These are phyloP conservation scores for Prostheceraeus crozeri DNA, from an alignment of 2,888 invertebrate species.

Conservation along the genomic window DNA sequence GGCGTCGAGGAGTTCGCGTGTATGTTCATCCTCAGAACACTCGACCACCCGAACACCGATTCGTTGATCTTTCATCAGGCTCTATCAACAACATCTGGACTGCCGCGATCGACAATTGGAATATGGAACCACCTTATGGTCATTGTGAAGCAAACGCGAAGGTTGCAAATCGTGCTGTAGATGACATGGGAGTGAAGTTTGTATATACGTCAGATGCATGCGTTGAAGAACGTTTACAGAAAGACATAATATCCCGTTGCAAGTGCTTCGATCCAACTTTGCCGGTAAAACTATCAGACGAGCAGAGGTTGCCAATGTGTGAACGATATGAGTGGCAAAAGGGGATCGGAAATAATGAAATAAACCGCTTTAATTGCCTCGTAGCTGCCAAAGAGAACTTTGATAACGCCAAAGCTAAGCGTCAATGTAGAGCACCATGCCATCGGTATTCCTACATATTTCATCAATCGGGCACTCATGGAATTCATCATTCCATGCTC, in stretches of 20 bases:
- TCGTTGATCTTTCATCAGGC: background rate
- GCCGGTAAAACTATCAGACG: background rate
- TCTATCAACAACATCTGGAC: background rate
- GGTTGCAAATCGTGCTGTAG: background rate
- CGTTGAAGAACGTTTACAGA: background rate
- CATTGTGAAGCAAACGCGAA: background rate
- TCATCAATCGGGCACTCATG: background rate
- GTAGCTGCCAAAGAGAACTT: background rate
- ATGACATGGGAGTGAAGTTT: background rate
- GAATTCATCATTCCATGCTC: background rate
- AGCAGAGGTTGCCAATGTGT: background rate
- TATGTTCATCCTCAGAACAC: background rate
- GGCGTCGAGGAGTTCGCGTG: constrained; percentile 2
- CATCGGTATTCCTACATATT: background rate
- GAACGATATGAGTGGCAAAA: background rate
- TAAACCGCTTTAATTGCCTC: background rate
- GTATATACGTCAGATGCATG: background rate
- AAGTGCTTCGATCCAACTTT: background rate
- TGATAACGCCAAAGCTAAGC: background rate
- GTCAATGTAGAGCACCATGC: background rate
- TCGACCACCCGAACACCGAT: background rate
- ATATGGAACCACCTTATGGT: constrained; percentile 6
- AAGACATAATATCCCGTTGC: background rate
- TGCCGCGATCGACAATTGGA: background rate
- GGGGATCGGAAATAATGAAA: background rate